phyloP scores from a whole-genome alignment of 2,797 vertebrate genomes.

The Carapus acus region DNA sequence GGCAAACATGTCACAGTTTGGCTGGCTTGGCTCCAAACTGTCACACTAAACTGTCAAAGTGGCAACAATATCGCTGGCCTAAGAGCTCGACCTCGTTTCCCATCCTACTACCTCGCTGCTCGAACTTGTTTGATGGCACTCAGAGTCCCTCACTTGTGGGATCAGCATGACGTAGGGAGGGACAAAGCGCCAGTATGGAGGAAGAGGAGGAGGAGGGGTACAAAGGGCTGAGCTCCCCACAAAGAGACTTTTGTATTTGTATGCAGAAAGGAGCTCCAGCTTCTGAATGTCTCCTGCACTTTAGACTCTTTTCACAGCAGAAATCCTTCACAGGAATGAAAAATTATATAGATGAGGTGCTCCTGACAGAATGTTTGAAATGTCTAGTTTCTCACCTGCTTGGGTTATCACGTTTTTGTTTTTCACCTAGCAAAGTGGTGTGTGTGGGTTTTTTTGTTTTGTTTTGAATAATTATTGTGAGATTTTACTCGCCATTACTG shows the following conservation, averaged over 20 bases:
- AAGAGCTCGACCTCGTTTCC: too few relatives aligned
- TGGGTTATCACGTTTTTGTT: conserved; percentile 8
- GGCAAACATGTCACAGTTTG: too few relatives aligned
- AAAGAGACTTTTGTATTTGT: conserved; percentile 71
- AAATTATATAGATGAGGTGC: too few relatives aligned
- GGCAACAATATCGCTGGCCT: too few relatives aligned
- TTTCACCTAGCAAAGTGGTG: conserved; percentile 1
- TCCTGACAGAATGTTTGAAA: too few relatives aligned
- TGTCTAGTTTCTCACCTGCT: conserved; percentile 13
- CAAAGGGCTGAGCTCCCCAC: conserved; percentile 42
- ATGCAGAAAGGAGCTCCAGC: conserved; percentile 57
- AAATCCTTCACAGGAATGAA: conserved; percentile 5
- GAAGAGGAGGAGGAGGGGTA: conserved; percentile 14
- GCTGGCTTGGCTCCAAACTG: too few relatives aligned
- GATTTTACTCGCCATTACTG: neutral
- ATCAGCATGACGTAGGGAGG: conserved; percentile 5
- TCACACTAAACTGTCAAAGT: too few relatives aligned
- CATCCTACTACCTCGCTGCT: too few relatives aligned
- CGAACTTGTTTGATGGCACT: too few relatives aligned
- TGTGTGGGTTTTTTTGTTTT: conserved; percentile 3
- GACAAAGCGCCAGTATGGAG: conserved; percentile 1
- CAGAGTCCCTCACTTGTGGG: neutral
- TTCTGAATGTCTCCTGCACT: conserved; percentile 88
- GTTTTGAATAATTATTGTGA: conserved; percentile 8
- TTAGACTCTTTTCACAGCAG: conserved; percentile 73